These are phyloP conservation scores for Heliothis subflexa DNA, from an alignment of 1,140 invertebrate species.

Conservation along the genomic window DNA sequence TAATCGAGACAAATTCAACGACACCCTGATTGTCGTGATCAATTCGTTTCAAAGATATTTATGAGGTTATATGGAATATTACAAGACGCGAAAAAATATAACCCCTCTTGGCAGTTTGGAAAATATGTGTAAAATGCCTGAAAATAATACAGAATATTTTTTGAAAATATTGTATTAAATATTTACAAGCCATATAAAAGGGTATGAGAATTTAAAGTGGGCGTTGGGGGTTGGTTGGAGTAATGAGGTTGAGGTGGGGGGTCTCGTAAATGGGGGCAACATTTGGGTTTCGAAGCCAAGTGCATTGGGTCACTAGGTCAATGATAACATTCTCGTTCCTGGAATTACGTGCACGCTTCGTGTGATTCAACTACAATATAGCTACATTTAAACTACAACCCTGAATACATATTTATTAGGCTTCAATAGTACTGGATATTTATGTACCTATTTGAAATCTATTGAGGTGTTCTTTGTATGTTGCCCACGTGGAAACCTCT, in stretches of 20 bases:
- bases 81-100: no score
- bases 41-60: no score
- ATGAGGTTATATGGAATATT: no score
- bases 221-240: constrained; percentile 11
- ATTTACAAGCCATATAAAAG: not conserved
- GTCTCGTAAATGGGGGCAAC: constrained; percentile 28
- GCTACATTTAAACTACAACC: not conserved
- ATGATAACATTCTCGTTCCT: constrained; percentile 53
- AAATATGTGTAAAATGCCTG: no score
- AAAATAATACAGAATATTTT: no score
- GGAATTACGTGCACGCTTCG: constrained; percentile 5
- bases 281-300: constrained; percentile 67
- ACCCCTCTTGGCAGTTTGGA: no score
- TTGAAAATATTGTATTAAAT: not conserved
- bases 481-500: no score
- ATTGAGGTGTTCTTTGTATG: no score
- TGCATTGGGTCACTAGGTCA: constrained; percentile 78
- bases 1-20: no score
- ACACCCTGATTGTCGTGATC: no score
- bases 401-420: not conserved
- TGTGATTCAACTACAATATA: not conserved
- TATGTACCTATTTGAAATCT: no score
- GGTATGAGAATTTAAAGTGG: constrained; percentile 7
- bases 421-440: not conserved
- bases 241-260: constrained; percentile 20